phyloP scores from a whole-genome alignment of 2,113 vertebrate species.

The Cygnus atratus region DNA sequence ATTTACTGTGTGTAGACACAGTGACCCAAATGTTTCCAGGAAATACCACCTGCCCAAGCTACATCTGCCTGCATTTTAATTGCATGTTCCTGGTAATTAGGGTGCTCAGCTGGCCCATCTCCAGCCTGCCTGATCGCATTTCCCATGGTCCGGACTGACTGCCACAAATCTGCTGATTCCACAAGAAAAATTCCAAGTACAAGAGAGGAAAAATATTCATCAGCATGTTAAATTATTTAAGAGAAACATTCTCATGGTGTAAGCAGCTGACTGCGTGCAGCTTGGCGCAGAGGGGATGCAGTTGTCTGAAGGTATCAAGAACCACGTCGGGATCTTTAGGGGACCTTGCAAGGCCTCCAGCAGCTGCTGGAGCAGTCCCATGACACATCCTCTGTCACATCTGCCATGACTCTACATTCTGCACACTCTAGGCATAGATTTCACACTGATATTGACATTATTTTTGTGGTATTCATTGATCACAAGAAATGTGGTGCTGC shows the following conservation, averaged over 20 bases:
- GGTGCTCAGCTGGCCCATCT: neutral
- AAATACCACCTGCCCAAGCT: slow-evolving; percentile 50
- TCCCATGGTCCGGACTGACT: neutral
- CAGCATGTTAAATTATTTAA: neutral
- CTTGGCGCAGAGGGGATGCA: neutral
- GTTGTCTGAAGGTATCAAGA: neutral
- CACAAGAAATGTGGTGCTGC: neutral
- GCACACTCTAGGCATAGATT: neutral
- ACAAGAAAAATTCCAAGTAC: neutral
- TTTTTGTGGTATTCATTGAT: neutral
- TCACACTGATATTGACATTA: neutral
- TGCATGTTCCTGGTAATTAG: slow-evolving; percentile 3
- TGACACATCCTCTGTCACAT: neutral
- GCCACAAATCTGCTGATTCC: neutral
- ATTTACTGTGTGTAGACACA: neutral
- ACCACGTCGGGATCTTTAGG: neutral
- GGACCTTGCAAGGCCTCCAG: neutral
- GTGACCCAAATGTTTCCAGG: neutral
- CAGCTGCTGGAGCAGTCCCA: neutral
- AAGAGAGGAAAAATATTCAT: neutral
- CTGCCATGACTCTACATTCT: neutral
- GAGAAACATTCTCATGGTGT: neutral
- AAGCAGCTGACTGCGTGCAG: neutral
- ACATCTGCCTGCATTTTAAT: slow-evolving; percentile 54
- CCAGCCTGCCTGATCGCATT: neutral